Percentiles rank a stretch among this genome's conserved stretches.
Evolutionary conservation across 2,888 invertebrate species (phyloP).

Genomic region (Cheilosia impressa): DNA sequence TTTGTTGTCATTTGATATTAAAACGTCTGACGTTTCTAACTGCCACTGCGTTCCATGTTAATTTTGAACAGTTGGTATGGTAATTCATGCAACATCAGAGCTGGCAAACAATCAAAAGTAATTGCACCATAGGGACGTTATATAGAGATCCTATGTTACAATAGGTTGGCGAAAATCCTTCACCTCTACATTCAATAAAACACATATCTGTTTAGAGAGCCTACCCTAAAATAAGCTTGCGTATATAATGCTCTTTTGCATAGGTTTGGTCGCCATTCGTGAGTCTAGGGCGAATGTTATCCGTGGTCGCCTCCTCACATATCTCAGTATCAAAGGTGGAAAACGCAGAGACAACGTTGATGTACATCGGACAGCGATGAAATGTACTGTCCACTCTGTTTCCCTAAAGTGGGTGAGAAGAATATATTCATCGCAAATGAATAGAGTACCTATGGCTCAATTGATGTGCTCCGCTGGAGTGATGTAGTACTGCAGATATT

Average conservation of each 20-base stretch:
- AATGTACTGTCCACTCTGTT: conserved; percentile 23
- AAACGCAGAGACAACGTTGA: conserved; percentile 33
- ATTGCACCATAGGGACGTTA: not conserved
- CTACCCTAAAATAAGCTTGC: conserved; percentile 14
- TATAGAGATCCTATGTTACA: not conserved
- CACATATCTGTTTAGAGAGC: conserved; percentile 4
- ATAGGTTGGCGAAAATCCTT: conserved; percentile 7
- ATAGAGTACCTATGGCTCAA: conserved; percentile 29
- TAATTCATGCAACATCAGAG: too few relatives aligned
- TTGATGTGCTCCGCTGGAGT: conserved; percentile 57
- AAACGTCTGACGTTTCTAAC: too few relatives aligned
- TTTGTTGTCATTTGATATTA: too few relatives aligned
- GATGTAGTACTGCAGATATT: conserved; percentile 69
- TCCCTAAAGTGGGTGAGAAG: conserved; percentile 39
- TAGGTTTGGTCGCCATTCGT: conserved; percentile 11
- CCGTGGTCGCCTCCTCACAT: conserved; percentile 34
- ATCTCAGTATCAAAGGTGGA: conserved; percentile 30
- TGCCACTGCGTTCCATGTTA: too few relatives aligned
- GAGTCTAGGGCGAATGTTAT: conserved; percentile 32
- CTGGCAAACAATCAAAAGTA: too few relatives aligned
- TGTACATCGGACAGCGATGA: conserved; percentile 35
- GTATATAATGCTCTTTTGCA: conserved; percentile 2
- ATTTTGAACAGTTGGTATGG: too few relatives aligned
- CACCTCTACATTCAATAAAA: conserved; percentile 7
- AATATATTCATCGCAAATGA: conserved; percentile 28